Evolutionary conservation across 1,140 invertebrate species (phyloP), one percentile per base, ranked within the genome.

Genomic region (Euwallacea fornicatus): DNA sequence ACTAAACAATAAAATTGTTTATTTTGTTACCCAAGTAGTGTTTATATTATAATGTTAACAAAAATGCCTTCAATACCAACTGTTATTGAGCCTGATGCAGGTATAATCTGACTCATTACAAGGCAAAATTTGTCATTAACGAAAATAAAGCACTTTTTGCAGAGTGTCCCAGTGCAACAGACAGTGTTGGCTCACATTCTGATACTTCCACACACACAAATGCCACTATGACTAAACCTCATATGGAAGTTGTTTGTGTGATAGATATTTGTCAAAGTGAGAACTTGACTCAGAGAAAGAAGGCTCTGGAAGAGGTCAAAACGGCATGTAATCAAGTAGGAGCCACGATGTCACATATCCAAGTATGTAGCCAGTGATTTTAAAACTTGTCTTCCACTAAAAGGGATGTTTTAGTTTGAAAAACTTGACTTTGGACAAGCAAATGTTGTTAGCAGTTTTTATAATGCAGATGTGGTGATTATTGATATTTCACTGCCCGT

Each of bases 401-500:
- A 60, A 42, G 69, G 47, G 7, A 75, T 62, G 33, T 41, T 63
- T 46, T 82, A 94, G 90, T 94, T 93, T 85, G 91, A 94, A 78
- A 93, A 93, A 80, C 82, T 94, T 44, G 92, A 94, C 82, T 94
- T 93, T 84, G 92, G 92, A 2, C 92, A 95, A 82, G 89, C 91
- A 64, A 93, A 92, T 83, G 91, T 92, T 6, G 76, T 93, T 76
- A 92, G 93, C 74, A 92, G 88, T 77, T 94, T 94, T 82, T 98
- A 99, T 83, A 97, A 98, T 88, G 97, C 97, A 0, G 98, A 99
- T 85, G 95, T 99, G 33, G 97, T 94, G 0, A 87, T 99, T 21
- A 94, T 99, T 42, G 98, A 99, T 84, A 86, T 99, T 74, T 96
- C 94, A 53, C 84, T 97, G 56, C 89, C 94, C 78, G 80, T 92